These are phyloP conservation scores for Anoplolepis gracilipes DNA, from an alignment of 1,140 invertebrate genomes.

Conservation along the genomic window DNA sequence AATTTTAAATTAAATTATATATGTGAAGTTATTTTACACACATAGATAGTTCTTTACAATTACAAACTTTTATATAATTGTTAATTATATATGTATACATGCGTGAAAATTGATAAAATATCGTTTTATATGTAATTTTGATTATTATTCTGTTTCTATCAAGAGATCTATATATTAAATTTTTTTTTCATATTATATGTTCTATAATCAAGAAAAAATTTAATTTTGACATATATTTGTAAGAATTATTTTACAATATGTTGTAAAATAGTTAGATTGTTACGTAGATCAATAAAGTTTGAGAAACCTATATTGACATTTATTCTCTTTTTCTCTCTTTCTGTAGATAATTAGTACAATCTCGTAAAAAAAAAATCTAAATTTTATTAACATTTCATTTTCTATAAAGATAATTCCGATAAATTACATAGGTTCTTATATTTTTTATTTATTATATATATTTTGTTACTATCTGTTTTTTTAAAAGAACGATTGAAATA, in stretches of 20 bases:
- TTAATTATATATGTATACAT: neutral
- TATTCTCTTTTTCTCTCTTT: no score
- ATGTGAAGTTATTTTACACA: neutral
- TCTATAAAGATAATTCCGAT: no score
- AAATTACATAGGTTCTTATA: no score
- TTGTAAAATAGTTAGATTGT: no score
- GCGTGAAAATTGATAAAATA: neutral
- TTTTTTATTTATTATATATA: no score
- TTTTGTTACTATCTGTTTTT: no score
- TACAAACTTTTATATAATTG: neutral
- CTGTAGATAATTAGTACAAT: neutral
- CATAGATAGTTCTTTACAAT: neutral
- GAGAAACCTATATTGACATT: no score
- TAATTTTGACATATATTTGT: neutral
- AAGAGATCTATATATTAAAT: neutral
- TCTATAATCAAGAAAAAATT: conserved; percentile 1
- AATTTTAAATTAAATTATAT: neutral
- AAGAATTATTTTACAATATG: neutral
- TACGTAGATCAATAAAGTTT: no score
- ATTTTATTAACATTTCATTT: neutral
- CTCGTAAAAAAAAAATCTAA: neutral
- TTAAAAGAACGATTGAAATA: no score
- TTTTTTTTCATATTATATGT: neutral
- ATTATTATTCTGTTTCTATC: neutral
- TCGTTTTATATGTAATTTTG: neutral